Conservation (phyloP, 2,797 vertebrate genomes). For the Halcyon chelicuti region DNA sequence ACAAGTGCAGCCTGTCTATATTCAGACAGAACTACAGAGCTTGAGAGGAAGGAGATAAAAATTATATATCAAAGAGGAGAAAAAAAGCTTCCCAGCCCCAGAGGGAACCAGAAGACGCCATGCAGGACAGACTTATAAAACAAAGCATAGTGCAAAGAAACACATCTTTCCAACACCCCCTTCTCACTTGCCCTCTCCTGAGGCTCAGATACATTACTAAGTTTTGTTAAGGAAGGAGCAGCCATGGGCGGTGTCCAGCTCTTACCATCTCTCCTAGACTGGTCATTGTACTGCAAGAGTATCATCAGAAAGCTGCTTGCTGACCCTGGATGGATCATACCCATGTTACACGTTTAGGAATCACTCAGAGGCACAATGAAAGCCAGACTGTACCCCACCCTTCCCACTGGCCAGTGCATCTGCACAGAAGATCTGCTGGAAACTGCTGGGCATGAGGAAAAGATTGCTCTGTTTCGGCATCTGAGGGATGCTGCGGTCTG, state of each 20-base stretch:
- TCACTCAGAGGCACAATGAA: background rate
- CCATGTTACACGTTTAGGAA: background rate
- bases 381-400: background rate
- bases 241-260: background rate
- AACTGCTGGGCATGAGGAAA: background rate
- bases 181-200: background rate
- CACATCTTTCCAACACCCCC: background rate
- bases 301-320: background rate
- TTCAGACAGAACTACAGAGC: background rate
- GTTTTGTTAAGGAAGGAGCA: background rate
- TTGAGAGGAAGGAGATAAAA: background rate
- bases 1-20: background rate
- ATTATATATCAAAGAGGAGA: background rate
- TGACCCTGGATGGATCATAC: background rate
- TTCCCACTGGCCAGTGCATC: background rate
- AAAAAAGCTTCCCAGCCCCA: background rate
- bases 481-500: background rate
- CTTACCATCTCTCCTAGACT: background rate
- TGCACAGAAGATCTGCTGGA: background rate
- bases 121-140: background rate
- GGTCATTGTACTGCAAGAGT: background rate
- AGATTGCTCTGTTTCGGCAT: background rate
- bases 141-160: background rate
- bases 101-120: background rate
- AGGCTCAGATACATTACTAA: background rate